A percentile compares a stretch with the other conserved stretches of the same genome.
phyloP scores from a whole-genome alignment of 2,113 vertebrate genomes.

The Synchiropus splendidus region DNA sequence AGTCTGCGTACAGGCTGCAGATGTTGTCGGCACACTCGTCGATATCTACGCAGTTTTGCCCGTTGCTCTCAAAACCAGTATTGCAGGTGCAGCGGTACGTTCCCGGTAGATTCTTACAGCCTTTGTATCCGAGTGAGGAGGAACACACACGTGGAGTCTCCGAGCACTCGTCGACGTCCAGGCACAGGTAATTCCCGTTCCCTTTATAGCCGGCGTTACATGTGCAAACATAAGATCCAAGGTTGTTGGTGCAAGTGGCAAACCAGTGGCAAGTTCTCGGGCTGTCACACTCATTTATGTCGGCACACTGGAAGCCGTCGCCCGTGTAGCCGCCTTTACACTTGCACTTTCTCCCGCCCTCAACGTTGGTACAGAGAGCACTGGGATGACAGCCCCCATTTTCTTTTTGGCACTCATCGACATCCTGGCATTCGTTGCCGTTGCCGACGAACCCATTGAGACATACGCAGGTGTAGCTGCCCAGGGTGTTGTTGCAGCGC shows the following conservation, averaged over 20 bases:
- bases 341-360: conserved; percentile 59
- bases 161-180: conserved; percentile 73
- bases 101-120: conserved; percentile 70
- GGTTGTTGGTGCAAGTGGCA: conserved; percentile 71
- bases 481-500: conserved; percentile 60
- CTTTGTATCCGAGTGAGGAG: conserved; percentile 57
- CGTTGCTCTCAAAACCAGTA: conserved; percentile 61
- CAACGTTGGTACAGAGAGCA: conserved; percentile 60
- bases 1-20: conserved; percentile 63
- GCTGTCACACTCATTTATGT: conserved; percentile 61
- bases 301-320: conserved; percentile 61
- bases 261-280: conserved; percentile 69
- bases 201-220: conserved; percentile 73
- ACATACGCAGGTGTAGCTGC: conserved; percentile 67
- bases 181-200: conserved; percentile 74
- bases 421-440: conserved; percentile 62
- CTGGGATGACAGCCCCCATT: conserved; percentile 66
- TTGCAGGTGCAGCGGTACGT: conserved; percentile 63
- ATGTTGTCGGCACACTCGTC: conserved; percentile 61
- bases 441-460: conserved; percentile 60
- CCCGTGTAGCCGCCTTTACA: conserved; percentile 65
- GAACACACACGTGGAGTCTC: conserved; percentile 60
- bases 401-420: conserved; percentile 61
- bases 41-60: conserved; percentile 64
- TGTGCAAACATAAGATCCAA: conserved; percentile 67